phyloP scores from a whole-genome alignment of 2,113 vertebrate genomes.

The Podilymbus podiceps region DNA sequence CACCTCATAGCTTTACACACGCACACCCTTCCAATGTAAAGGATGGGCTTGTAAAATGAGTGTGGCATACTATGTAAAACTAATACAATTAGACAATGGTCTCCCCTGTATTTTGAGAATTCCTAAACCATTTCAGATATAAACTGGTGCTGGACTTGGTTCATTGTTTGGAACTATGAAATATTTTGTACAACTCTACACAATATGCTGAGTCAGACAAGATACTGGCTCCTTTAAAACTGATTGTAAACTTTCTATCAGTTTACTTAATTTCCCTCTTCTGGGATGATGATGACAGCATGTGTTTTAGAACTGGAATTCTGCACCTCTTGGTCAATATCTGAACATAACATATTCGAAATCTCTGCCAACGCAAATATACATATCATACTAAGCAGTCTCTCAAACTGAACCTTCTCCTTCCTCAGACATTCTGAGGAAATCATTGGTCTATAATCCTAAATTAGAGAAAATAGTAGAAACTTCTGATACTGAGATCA shows the following conservation, averaged over 20 bases:
- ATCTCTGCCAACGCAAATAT: neutral
- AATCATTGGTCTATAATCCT: neutral
- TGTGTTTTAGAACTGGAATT: neutral
- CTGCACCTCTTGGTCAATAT: neutral
- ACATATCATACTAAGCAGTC: neutral
- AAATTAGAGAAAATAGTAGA: neutral
- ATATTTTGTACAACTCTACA: neutral
- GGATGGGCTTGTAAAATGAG: neutral
- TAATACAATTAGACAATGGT: neutral
- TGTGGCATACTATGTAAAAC: neutral
- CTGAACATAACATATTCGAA: neutral
- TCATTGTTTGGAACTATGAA: neutral
- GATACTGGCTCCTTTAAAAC: neutral
- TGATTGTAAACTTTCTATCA: neutral
- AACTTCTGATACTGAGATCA: neutral
- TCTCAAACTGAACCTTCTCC: neutral
- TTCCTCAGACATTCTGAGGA: neutral
- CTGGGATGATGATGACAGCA: rapidly evolving
- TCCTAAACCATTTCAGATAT: neutral
- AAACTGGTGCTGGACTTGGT: neutral
- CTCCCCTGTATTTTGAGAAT: neutral
- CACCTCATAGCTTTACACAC: neutral
- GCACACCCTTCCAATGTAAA: neutral
- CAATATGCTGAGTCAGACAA: neutral
- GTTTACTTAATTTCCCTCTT: neutral